A percentile compares a stretch with the other conserved stretches of the same genome.
Conservation (phyloP, 2,797 vertebrate genomes). For the Betta splendens region DNA sequence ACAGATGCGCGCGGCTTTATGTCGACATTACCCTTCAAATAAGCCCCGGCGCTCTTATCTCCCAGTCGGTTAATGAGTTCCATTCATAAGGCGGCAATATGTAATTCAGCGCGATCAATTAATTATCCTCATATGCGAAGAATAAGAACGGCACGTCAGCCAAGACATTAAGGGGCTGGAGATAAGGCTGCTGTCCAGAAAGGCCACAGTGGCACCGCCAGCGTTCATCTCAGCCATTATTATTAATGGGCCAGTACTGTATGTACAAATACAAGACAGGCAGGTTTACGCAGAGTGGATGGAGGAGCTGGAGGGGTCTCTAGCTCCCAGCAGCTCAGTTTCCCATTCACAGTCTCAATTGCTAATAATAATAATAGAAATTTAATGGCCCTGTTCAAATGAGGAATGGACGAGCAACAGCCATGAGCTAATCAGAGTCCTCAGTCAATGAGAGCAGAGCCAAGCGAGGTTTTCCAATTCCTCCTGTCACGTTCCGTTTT, state of each 20-base stretch:
- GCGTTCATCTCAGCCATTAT: constrained; percentile 23
- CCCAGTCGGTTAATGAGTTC: constrained; percentile 52
- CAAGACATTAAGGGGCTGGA: constrained; percentile 32
- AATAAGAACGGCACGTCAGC: constrained; percentile 38
- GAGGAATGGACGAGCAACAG: no score
- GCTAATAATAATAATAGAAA: no score
- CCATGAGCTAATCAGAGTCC: constrained; percentile 52
- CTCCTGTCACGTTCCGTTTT: constrained; percentile 9
- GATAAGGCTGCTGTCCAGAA: constrained; percentile 30
- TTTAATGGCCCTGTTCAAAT: no score
- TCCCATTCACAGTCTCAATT: no score
- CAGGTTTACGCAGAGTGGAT: no score
- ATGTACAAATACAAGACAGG: no score
- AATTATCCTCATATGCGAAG: constrained; percentile 26
- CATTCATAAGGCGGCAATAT: constrained; percentile 46
- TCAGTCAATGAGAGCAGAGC: constrained; percentile 30
- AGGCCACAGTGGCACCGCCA: constrained; percentile 3
- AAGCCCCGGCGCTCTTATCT: constrained; percentile 50
- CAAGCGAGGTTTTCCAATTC: constrained; percentile 9
- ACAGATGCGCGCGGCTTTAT: constrained; percentile 39
- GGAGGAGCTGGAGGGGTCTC: no score
- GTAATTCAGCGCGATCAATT: constrained; percentile 55
- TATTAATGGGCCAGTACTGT: constrained; percentile 27
- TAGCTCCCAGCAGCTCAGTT: no score
- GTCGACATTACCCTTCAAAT: constrained; percentile 64